A percentile compares a stretch with the other conserved stretches of the same genome.
phyloP scores from a whole-genome alignment of 2,113 vertebrate genomes.

The Thinocorus orbignyianus region DNA sequence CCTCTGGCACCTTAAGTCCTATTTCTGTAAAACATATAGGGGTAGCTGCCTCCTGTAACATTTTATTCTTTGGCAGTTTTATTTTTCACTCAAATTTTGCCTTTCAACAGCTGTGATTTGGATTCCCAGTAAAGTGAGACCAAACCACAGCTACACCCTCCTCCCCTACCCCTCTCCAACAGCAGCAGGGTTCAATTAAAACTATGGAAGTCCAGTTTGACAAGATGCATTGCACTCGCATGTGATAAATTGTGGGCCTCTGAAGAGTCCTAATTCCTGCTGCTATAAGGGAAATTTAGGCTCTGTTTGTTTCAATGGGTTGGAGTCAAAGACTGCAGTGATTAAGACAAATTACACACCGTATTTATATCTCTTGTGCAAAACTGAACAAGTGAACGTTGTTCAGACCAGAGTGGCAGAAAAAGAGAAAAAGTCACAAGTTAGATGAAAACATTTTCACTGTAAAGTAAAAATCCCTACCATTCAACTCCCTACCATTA shows the following conservation, averaged over 20 bases:
- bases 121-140: not conserved
- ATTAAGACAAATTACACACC: not conserved
- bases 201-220: not conserved
- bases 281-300: not conserved
- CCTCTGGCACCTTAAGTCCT: not conserved
- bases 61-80: not conserved
- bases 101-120: not conserved
- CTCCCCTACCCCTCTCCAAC: not conserved
- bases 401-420: not conserved
- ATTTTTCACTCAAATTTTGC: not conserved
- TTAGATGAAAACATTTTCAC: not conserved
- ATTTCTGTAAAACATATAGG: not conserved
- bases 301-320: not conserved
- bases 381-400: not conserved
- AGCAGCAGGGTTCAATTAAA: not conserved
- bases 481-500: not conserved
- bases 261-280: not conserved
- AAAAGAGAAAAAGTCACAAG: not conserved
- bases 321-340: not conserved
- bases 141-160: not conserved
- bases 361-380: not conserved
- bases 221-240: not conserved
- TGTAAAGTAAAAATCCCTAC: not conserved
- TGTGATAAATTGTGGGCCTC: not conserved
- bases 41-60: not conserved